These are phyloP conservation scores for Pteronotus mesoamericanus DNA, from an alignment of 2,797 vertebrate genomes.

Conservation along the genomic window DNA sequence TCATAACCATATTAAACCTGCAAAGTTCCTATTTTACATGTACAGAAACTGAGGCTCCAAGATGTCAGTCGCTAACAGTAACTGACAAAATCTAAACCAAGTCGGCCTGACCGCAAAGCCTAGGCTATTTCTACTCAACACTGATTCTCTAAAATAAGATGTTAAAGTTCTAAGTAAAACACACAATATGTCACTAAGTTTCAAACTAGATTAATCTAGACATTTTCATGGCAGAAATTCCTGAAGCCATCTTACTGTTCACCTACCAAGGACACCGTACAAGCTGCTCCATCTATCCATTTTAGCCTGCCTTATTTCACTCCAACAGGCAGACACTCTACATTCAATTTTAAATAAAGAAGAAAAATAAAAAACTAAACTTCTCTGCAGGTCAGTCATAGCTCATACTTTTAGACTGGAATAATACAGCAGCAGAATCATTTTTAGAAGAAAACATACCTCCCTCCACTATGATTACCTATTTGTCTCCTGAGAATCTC, in stretches of 20 bases:
- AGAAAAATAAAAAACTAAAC: background rate
- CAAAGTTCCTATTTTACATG: background rate
- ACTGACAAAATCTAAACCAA: background rate
- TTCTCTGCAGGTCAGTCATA: background rate
- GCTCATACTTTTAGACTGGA: background rate
- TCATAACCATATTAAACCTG: background rate
- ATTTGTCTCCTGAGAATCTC: background rate
- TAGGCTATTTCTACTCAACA: background rate
- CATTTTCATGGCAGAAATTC: background rate
- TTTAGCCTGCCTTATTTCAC: background rate
- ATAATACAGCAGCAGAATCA: background rate
- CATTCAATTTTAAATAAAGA: background rate
- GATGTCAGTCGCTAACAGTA: background rate
- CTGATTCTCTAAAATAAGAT: background rate
- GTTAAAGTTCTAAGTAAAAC: background rate
- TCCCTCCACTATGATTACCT: background rate
- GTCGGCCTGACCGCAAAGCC: background rate
- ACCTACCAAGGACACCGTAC: background rate
- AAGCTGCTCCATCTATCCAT: background rate
- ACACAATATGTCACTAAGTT: background rate
- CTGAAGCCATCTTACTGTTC: background rate
- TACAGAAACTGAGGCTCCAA: background rate
- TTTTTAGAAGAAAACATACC: background rate
- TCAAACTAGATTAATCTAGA: constrained; percentile 7
- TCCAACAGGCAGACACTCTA: background rate